These are phyloP conservation scores for Lamprologus tigripictilis DNA, from an alignment of 2,113 vertebrate genomes.

Conservation along the genomic window DNA sequence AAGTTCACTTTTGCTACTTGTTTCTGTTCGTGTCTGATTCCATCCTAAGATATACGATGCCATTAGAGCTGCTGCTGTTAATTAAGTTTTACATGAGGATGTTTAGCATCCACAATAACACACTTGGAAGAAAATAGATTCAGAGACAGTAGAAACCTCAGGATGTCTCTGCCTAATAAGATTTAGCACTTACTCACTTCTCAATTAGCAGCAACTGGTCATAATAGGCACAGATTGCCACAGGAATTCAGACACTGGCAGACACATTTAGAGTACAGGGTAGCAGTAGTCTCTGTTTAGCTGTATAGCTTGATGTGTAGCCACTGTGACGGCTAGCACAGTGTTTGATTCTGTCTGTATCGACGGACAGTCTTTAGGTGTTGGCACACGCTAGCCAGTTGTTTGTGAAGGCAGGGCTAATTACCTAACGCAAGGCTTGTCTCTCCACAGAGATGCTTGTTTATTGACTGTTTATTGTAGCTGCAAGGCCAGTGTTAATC, in stretches of 20 bases:
- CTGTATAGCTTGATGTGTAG: background rate
- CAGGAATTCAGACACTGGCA: background rate
- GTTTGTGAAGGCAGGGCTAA: slow-evolving; percentile 44
- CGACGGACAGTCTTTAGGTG: slow-evolving; percentile 25
- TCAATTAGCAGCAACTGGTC: background rate
- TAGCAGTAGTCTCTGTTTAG: background rate
- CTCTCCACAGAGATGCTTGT: slow-evolving; percentile 42
- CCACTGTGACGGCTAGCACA: background rate
- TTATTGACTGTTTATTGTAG: slow-evolving; percentile 60
- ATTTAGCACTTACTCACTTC: background rate
- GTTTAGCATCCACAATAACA: background rate
- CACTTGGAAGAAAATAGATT: background rate
- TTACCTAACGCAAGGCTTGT: slow-evolving; percentile 43
- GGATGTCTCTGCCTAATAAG: background rate
- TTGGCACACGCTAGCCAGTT: slow-evolving; percentile 10
- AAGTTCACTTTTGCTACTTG: background rate
- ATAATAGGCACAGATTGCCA: background rate
- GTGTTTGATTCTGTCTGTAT: slow-evolving; percentile 6
- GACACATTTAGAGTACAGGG: background rate
- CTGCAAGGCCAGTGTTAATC: slow-evolving; percentile 46
- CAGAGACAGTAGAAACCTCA: background rate
- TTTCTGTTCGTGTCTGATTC: background rate
- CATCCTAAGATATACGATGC: background rate
- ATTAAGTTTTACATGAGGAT: background rate
- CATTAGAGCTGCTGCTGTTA: background rate